Evolutionary conservation across 2,888 invertebrate species (phyloP).

Genomic region (Eupithecia vulgata): DNA sequence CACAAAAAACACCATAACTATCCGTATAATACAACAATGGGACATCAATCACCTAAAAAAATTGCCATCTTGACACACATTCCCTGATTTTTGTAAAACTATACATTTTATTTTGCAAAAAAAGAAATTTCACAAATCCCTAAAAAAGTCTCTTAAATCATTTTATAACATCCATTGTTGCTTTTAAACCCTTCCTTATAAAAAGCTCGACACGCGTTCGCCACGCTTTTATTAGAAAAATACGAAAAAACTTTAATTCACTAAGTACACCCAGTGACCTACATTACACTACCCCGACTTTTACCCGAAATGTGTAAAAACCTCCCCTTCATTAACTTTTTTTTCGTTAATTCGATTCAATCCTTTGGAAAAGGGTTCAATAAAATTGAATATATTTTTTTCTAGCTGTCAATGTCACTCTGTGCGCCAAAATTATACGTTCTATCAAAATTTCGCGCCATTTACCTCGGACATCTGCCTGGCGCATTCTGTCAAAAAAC

Average conservation of each 20-base stretch:
- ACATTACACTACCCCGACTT: conserved; percentile 67
- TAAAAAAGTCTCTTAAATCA: conserved; percentile 73
- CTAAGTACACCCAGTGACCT: conserved; percentile 77
- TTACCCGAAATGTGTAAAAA: conserved; percentile 75
- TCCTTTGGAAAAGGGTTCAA: conserved; percentile 83
- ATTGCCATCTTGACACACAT: conserved; percentile 61
- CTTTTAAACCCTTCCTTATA: conserved; percentile 79
- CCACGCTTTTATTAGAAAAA: conserved; percentile 61
- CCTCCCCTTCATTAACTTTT: conserved; percentile 72
- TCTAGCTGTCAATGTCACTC: conserved; percentile 65
- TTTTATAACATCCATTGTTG: conserved; percentile 76
- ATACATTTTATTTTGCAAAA: conserved; percentile 52
- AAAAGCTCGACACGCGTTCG: conserved; percentile 71
- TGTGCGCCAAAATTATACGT: conserved; percentile 74
- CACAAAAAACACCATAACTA: background rate
- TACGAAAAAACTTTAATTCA: conserved; percentile 66
- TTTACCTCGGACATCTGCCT: conserved; percentile 78
- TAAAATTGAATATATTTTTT: conserved; percentile 75
- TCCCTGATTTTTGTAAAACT: conserved; percentile 58
- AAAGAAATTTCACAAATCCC: conserved; percentile 70
- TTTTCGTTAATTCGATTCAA: conserved; percentile 80
- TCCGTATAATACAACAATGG: conserved; percentile 52
- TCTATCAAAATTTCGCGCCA: conserved; percentile 83
- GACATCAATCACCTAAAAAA: conserved; percentile 67
- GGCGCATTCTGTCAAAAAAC: conserved; percentile 59